Percentiles rank a stretch among this genome's conserved stretches.
Evolutionary conservation across 2,888 invertebrate genomes (phyloP).

Genomic region (Salticus scenicus): DNA sequence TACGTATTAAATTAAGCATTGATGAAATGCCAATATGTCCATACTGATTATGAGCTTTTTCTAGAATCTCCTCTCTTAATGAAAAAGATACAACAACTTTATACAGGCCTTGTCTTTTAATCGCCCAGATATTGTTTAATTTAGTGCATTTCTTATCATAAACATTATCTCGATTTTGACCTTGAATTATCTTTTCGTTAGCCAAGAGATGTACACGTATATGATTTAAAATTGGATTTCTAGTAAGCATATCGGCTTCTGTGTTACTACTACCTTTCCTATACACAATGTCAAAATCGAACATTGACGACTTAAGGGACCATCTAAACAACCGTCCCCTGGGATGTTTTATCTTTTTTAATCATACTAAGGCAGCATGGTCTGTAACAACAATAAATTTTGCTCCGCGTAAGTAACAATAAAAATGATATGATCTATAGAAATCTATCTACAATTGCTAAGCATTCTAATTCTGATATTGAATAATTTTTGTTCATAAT

Average conservation of each 20-base stretch:
- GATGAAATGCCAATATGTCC: too few relatives aligned
- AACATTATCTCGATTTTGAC: too few relatives aligned
- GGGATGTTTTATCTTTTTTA: conserved; percentile 18
- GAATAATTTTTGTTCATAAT: conserved; percentile 26
- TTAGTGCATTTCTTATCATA: too few relatives aligned
- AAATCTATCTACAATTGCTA: conserved; percentile 16
- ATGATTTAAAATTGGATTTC: too few relatives aligned
- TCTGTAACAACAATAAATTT: neutral
- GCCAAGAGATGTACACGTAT: too few relatives aligned
- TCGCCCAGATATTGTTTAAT: too few relatives aligned
- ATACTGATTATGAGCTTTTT: too few relatives aligned
- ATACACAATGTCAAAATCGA: neutral
- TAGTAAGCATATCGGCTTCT: neutral
- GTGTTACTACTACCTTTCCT: neutral
- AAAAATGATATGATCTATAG: conserved; percentile 6
- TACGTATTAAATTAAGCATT: too few relatives aligned
- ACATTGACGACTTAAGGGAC: neutral
- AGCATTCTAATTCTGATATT: conserved; percentile 17
- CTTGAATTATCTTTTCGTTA: too few relatives aligned
- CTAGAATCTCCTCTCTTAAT: too few relatives aligned
- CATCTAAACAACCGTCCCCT: conserved; percentile 4
- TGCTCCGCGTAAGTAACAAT: neutral
- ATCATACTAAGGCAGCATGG: conserved; percentile 5
- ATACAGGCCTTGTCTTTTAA: too few relatives aligned
- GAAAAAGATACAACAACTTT: too few relatives aligned